A percentile compares a stretch with the other conserved stretches of the same genome.
These are phyloP conservation scores for Antrozous pallidus DNA, from an alignment of 2,797 vertebrate species.

Conservation along the genomic window DNA sequence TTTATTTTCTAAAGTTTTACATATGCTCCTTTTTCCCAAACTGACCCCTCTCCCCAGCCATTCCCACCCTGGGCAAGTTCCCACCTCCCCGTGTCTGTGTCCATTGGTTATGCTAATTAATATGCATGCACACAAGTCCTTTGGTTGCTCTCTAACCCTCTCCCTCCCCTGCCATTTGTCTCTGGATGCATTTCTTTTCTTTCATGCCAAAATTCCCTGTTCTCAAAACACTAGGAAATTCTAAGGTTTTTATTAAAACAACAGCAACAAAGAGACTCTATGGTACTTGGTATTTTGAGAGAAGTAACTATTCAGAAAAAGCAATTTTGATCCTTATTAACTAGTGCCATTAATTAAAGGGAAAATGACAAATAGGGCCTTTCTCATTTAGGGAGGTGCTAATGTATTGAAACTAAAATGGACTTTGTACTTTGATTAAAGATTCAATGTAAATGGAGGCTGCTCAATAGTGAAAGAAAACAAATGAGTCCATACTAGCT, in stretches of 20 bases:
- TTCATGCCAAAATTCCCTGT: background rate
- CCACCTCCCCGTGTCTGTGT: too few species aligned
- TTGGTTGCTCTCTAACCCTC: too few species aligned
- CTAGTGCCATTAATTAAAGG: constrained; percentile 27
- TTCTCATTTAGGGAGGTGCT: background rate
- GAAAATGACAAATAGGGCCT: constrained; percentile 13
- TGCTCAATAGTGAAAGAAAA: background rate
- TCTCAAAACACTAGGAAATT: background rate
- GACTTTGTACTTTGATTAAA: constrained; percentile 29
- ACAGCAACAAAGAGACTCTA: background rate
- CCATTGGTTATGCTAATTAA: too few species aligned
- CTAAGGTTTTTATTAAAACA: background rate
- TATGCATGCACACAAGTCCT: too few species aligned
- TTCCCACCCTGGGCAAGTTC: too few species aligned
- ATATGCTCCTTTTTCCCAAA: too few species aligned
- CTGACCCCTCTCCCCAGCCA: too few species aligned
- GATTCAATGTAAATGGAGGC: background rate
- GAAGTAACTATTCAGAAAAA: constrained; percentile 37
- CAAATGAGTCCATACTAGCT: background rate
- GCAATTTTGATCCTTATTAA: background rate
- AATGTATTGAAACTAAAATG: constrained; percentile 37
- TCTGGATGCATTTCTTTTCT: background rate
- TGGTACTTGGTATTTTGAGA: constrained; percentile 33
- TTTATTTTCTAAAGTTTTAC: too few species aligned
- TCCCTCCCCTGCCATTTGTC: too few species aligned